Evolutionary conservation across 2,113 vertebrate species (phyloP).

Genomic region (Argyrosomus japonicus): DNA sequence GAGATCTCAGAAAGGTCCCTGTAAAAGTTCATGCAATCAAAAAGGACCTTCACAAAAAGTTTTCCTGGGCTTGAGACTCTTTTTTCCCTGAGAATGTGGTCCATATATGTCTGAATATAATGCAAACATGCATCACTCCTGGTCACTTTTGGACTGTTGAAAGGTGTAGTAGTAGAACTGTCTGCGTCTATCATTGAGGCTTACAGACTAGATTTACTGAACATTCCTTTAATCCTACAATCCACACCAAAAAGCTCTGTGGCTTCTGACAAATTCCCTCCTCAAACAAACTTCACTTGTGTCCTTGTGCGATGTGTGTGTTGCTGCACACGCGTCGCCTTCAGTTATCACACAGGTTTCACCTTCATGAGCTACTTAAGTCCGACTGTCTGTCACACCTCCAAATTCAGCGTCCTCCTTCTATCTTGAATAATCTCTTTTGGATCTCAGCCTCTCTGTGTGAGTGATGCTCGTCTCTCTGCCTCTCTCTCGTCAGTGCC

Average conservation of each 20-base stretch:
- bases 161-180: background rate
- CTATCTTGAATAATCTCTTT: constrained; percentile 39
- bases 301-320: constrained; percentile 46
- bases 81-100: background rate
- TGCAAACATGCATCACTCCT: background rate
- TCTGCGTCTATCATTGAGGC: constrained; percentile 5
- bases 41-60: background rate
- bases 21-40: background rate
- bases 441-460: constrained; percentile 23
- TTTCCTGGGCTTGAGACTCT: background rate
- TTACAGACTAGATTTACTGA: constrained; percentile 41
- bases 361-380: constrained; percentile 35
- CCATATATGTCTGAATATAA: constrained; percentile 1
- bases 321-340: background rate
- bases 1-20: background rate
- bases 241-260: constrained; percentile 21
- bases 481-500: constrained; percentile 26
- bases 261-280: constrained; percentile 24
- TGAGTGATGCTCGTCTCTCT: constrained; percentile 43
- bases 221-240: constrained; percentile 51
- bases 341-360: constrained; percentile 29
- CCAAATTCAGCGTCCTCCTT: constrained; percentile 39
- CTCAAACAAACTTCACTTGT: constrained; percentile 40
- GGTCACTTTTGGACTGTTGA: background rate
- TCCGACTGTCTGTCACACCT: constrained; percentile 25